These are phyloP conservation scores for Laupala kohalensis DNA, from an alignment of 1,140 invertebrate species.

Conservation along the genomic window DNA sequence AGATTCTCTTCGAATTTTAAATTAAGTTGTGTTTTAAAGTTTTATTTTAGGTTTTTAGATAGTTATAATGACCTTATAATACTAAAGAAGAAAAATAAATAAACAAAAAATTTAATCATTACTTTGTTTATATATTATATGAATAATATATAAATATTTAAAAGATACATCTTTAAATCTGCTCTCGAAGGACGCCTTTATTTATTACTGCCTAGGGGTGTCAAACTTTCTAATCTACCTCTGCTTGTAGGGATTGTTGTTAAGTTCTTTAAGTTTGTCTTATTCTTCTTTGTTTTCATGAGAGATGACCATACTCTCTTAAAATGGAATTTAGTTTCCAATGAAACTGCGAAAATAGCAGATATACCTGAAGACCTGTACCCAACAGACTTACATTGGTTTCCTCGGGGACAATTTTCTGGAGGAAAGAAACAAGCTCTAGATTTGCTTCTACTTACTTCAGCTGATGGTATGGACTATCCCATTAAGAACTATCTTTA, in stretches of 20 bases:
- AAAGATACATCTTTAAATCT: no score
- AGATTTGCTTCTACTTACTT: constrained; percentile 76
- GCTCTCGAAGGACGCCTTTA: neutral
- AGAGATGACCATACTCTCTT: constrained; percentile 85
- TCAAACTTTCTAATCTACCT: neutral
- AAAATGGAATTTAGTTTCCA: constrained; percentile 72
- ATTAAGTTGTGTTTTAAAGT: neutral
- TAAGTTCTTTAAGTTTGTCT: neutral
- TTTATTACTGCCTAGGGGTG: no score
- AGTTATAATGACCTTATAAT: no score
- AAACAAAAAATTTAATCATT: no score
- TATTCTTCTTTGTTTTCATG: constrained; percentile 8
- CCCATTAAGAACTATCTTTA: no score
- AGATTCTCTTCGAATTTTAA: no score
- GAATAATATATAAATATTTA: no score
- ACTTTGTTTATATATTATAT: no score
- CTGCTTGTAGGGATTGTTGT: neutral
- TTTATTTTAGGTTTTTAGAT: no score
- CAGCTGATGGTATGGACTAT: constrained; percentile 82
- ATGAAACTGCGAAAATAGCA: constrained; percentile 59
- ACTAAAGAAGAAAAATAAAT: no score
- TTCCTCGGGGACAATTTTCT: constrained; percentile 43
- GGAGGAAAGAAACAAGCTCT: constrained; percentile 51
- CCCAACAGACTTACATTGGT: constrained; percentile 80
- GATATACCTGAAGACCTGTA: constrained; percentile 71